Evolutionary conservation across 2,888 invertebrate species (phyloP).

Genomic region (Actias luna): DNA sequence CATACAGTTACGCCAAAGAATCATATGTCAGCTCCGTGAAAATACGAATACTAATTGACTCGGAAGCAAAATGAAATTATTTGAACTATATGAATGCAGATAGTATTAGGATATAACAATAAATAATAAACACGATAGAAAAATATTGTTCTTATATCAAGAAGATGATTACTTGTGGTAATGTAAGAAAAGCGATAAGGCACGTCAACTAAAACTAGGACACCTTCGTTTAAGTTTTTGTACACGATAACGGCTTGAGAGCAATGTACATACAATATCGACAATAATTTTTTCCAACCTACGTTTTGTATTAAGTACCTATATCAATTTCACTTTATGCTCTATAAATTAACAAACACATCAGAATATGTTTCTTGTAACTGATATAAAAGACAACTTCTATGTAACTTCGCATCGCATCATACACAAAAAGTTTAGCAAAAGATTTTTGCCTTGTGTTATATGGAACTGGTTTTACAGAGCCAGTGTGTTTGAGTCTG

Average conservation of each 20-base stretch:
- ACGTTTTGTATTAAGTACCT: not conserved
- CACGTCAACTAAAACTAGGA: constrained; percentile 30
- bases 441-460: constrained; percentile 13
- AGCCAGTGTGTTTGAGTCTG: constrained; percentile 12
- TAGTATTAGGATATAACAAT: not conserved
- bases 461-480: constrained; percentile 17
- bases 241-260: not conserved
- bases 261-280: not conserved
- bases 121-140: not conserved
- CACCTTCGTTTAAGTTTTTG: constrained; percentile 21
- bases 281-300: not conserved
- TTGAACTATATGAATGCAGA: not conserved
- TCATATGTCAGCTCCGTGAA: not conserved
- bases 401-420: not conserved
- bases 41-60: not conserved
- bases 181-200: constrained; percentile 24
- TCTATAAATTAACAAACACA: not conserved
- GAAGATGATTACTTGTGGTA: not conserved
- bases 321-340: too few relatives aligned
- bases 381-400: not conserved
- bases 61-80: not conserved
- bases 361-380: not conserved
- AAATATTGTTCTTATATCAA: constrained; percentile 1
- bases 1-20: not conserved
- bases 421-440: constrained; percentile 5